Conservation (phyloP, 2,113 vertebrate species). For the Lasiurus cinereus region DNA sequence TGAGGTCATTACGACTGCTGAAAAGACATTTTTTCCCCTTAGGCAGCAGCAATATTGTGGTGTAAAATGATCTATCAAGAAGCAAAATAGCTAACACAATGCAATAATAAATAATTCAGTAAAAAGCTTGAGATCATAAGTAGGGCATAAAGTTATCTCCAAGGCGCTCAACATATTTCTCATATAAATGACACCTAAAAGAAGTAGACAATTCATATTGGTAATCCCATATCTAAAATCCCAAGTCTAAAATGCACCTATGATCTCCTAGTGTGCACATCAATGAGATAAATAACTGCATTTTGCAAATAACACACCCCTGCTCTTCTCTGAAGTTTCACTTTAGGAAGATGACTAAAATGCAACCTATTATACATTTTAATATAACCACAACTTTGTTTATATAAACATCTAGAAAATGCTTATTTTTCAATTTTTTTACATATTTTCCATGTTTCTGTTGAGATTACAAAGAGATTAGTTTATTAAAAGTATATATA, state of each 20-base stretch:
- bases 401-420: not conserved
- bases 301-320: constrained; percentile 42
- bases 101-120: constrained; percentile 86
- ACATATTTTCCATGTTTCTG: constrained; percentile 4
- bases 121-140: constrained; percentile 63
- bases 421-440: constrained; percentile 32
- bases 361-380: not conserved
- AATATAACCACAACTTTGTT: not conserved
- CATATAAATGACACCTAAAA: constrained; percentile 62
- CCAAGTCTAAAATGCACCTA: constrained; percentile 56
- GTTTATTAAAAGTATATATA: not conserved
- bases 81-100: constrained; percentile 82
- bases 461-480: not conserved
- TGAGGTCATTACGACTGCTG: constrained; percentile 77
- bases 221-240: not conserved
- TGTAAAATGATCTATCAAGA: constrained; percentile 83
- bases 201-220: constrained; percentile 43
- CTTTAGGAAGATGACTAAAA: constrained; percentile 44
- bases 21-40: constrained; percentile 60
- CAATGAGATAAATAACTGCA: constrained; percentile 5
- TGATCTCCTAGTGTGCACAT: constrained; percentile 18
- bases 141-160: constrained; percentile 69
- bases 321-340: not conserved
- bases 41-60: constrained; percentile 73
- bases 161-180: constrained; percentile 17